Percentiles rank a stretch among this genome's conserved stretches.
phyloP scores from a whole-genome alignment of 2,113 vertebrate species.

The Mixornis gularis region DNA sequence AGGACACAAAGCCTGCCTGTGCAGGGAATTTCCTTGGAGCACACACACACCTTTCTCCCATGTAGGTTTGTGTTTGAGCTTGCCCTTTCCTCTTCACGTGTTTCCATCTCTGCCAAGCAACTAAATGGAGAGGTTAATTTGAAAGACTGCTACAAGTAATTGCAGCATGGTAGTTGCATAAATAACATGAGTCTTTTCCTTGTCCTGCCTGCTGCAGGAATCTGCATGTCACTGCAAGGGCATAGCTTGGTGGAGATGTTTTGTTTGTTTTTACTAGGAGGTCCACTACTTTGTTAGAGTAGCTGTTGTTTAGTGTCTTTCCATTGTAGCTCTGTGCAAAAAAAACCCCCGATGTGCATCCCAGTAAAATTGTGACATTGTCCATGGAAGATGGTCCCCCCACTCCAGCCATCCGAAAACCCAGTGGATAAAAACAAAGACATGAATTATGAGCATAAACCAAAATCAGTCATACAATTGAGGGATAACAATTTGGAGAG shows the following conservation, averaged over 20 bases:
- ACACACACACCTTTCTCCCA: background rate
- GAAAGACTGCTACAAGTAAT: background rate
- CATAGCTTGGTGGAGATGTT: background rate
- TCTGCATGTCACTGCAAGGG: background rate
- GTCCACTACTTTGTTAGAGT: background rate
- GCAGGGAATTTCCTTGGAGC: background rate
- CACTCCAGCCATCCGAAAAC: background rate
- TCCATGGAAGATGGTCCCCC: background rate
- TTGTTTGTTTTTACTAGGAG: background rate
- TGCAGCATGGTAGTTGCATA: background rate
- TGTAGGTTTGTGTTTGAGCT: slow-evolving; percentile 16
- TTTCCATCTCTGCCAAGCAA: slow-evolving; percentile 8
- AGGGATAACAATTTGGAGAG: slow-evolving; percentile 13
- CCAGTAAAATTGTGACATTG: background rate
- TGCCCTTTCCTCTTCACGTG: background rate
- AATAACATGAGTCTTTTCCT: background rate
- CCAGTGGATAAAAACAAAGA: background rate
- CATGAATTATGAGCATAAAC: background rate
- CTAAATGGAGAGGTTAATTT: slow-evolving; percentile 14
- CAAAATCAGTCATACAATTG: background rate
- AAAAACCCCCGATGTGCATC: background rate
- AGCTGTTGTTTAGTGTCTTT: background rate
- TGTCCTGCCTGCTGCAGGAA: slow-evolving; percentile 4
- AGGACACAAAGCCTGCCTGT: background rate
- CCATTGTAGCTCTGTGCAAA: background rate